Percentiles rank a stretch among this genome's conserved stretches.
phyloP scores from a whole-genome alignment of 2,797 vertebrate species.

The Myotis vivesi region DNA sequence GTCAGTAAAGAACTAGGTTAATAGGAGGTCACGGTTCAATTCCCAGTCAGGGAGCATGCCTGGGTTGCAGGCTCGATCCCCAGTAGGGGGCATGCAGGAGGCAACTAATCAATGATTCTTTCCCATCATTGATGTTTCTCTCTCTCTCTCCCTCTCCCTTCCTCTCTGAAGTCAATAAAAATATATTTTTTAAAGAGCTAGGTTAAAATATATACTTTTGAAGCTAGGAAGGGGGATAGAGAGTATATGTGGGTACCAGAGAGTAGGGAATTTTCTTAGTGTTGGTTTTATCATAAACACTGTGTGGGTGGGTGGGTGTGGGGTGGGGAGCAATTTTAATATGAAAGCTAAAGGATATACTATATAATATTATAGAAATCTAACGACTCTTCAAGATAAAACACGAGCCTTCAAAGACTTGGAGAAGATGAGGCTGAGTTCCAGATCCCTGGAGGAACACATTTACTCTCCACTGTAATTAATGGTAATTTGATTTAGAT shows the following conservation, averaged over 20 bases:
- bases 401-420: conserved; percentile 6
- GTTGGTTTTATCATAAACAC: not conserved
- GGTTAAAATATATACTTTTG: not conserved
- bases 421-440: not conserved
- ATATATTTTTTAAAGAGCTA: not conserved
- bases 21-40: not conserved
- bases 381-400: not conserved
- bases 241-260: not conserved
- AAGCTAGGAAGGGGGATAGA: not conserved
- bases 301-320: not conserved
- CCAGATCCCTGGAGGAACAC: not conserved
- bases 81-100: no score
- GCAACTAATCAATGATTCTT: no score
- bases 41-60: no score
- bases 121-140: no score
- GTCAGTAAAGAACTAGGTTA: conserved; percentile 34
- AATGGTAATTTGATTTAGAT: conserved; percentile 23
- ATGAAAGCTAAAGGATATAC: not conserved
- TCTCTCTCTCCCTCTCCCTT: no score
- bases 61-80: no score
- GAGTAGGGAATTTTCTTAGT: not conserved
- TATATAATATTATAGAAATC: not conserved
- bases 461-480: conserved; percentile 18
- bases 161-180: no score
- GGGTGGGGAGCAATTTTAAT: conserved; percentile 15